Conservation (phyloP, 2,113 vertebrate species). For the Desmodus rotundus region DNA sequence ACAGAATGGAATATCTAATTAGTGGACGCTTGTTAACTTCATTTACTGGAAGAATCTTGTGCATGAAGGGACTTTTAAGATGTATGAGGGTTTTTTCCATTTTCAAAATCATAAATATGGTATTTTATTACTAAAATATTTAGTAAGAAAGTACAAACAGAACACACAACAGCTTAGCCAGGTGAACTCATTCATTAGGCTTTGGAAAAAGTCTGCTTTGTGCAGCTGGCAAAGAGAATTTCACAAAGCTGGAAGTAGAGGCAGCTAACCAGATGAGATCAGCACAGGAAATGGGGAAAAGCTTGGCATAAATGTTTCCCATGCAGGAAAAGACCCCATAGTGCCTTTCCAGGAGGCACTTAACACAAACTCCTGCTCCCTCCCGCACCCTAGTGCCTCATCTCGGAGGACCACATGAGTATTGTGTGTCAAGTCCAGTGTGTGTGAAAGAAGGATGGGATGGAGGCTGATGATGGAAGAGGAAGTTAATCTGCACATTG, state of each 20-base stretch:
- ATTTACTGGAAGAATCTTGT: conserved; percentile 59
- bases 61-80: conserved; percentile 68
- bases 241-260: conserved; percentile 68
- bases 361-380: conserved; percentile 38
- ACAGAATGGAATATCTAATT: conserved; percentile 51
- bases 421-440: conserved; percentile 56
- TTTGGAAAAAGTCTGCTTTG: conserved; percentile 67
- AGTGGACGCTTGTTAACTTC: conserved; percentile 72
- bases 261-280: conserved; percentile 69
- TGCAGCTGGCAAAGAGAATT: conserved; percentile 71
- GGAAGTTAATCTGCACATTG: conserved; percentile 50
- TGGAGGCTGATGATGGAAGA: conserved; percentile 62
- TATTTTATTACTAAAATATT: conserved; percentile 73
- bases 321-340: conserved; percentile 63
- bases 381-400: background rate
- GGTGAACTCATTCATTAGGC: conserved; percentile 66
- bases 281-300: conserved; percentile 61
- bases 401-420: background rate
- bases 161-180: conserved; percentile 69
- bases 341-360: conserved; percentile 72
- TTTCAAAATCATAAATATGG: conserved; percentile 75
- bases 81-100: conserved; percentile 70
- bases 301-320: conserved; percentile 69
- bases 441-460: conserved; percentile 57
- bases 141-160: conserved; percentile 79